Percentiles rank a stretch among this genome's conserved stretches.
phyloP scores from a whole-genome alignment of 2,888 invertebrate genomes.

The Dryococelus australis region DNA sequence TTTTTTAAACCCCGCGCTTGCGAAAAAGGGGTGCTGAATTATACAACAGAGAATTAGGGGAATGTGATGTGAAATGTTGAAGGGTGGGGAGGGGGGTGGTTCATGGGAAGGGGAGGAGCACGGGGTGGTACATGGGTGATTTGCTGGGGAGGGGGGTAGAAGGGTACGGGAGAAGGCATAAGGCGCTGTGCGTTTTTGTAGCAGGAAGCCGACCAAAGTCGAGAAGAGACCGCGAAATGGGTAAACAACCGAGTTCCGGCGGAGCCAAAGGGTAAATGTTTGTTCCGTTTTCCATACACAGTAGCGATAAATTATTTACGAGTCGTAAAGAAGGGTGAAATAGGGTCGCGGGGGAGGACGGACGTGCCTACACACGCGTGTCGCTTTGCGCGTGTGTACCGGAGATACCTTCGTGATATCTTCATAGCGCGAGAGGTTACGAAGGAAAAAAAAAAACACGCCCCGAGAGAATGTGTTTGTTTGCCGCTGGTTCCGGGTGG shows the following conservation, averaged over 20 bases:
- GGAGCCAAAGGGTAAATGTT: neutral
- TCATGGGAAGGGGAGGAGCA: neutral
- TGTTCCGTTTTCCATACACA: neutral
- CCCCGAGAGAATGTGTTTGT: too few species aligned
- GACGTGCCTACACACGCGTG: neutral
- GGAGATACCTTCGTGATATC: neutral
- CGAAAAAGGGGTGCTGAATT: neutral
- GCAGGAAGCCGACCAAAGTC: neutral
- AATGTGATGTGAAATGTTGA: neutral
- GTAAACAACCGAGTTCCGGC: neutral
- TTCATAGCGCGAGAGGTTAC: neutral
- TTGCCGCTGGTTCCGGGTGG: too few species aligned
- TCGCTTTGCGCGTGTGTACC: neutral
- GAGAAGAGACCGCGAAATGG: neutral
- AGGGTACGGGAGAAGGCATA: neutral
- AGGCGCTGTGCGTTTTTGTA: neutral
- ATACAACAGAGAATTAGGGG: conserved; percentile 16
- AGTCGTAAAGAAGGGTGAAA: neutral
- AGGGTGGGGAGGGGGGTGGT: neutral
- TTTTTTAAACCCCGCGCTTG: neutral
- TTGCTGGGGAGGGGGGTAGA: neutral
- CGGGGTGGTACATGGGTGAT: neutral
- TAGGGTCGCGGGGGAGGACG: neutral
- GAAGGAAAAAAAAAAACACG: too few species aligned
- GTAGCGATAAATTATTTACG: neutral